Evolutionary conservation across 2,888 invertebrate species (phyloP), one percentile per base, ranked within the genome.

Genomic region (Epinotia brunnichana): DNA sequence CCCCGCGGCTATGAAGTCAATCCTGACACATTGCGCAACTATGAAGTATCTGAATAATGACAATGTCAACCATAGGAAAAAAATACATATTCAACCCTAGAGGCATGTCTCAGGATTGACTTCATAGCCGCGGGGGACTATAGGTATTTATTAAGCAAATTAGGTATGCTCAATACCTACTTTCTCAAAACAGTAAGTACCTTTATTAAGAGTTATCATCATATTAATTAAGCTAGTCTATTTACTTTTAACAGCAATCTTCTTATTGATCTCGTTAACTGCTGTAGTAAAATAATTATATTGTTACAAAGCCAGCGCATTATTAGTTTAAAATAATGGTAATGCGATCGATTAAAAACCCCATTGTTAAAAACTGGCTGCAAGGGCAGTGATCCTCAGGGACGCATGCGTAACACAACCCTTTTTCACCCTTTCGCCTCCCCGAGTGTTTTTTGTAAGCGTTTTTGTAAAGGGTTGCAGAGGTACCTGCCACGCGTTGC

Each of bases 351-450:
- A 73, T 69, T 74, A 70, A 67, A 74, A 68, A 74, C 56, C 66
- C 79, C 81, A 76, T 81, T 80, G 79, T 77, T 82, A 85, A 86
- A 90, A 91, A 90, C 88, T 87, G 87, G 82, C 83, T 85, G 84
- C 86, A 89, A 90, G 92, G 91, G 89, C 90, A 90, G 81, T 90
- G 89, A 87, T 90, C 90, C 89, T 87, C 74, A 79, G 83, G 82
- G 82, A 83, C 93, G 93, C 93, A 93, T 91, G 93, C 93, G 93
- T 90, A 89, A 87, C 87, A 85, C 89, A 92, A 92, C 92, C 93
- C 93, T 92, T 92, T 90, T 92, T 91, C 89, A 91, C 91, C 92
- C 92, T 90, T 92, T 92, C 89, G 87, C 83, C 87, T 88, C 90
- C 90, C 92, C 80, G 87, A 87, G 87, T 82, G 84, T 92, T 90